phyloP scores from a whole-genome alignment of 2,888 invertebrate species.

The Platerodrilus igneus region DNA sequence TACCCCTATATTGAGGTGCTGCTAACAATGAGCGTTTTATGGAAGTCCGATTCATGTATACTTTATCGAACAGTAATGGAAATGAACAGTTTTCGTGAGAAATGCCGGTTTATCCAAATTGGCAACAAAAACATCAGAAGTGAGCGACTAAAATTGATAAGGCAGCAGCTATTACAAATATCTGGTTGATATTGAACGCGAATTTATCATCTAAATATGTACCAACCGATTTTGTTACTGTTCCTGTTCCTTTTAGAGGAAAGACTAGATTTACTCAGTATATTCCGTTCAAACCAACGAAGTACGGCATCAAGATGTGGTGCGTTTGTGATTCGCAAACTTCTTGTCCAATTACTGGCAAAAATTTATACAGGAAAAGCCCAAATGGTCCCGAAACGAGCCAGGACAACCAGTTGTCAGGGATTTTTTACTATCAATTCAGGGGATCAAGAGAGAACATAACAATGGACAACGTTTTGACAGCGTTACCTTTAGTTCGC shows the following conservation, averaged over 20 bases:
- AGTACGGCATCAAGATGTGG: neutral
- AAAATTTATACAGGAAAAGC: neutral
- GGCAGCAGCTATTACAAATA: too few species aligned
- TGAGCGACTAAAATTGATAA: too few species aligned
- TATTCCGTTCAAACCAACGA: too few species aligned
- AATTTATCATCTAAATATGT: constrained; percentile 2
- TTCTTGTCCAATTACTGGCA: constrained; percentile 1
- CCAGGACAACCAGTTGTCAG: constrained; percentile 33
- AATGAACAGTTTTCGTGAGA: too few species aligned
- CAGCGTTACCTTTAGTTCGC: constrained; percentile 26
- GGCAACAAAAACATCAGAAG: too few species aligned
- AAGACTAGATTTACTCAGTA: too few species aligned
- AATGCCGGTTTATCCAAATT: too few species aligned
- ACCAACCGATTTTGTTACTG: neutral
- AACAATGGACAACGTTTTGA: constrained; percentile 31
- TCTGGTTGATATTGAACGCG: neutral
- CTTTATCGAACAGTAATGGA: too few species aligned
- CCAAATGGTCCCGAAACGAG: constrained; percentile 27
- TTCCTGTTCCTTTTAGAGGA: too few species aligned
- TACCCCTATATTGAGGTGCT: too few species aligned
- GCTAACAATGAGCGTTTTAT: too few species aligned
- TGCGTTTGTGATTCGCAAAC: constrained; percentile 1
- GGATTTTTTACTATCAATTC: constrained; percentile 30
- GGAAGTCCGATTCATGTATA: too few species aligned
- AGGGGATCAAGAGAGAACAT: constrained; percentile 33